Evolutionary conservation across 2,888 invertebrate species (phyloP), one percentile per base, ranked within the genome.

Genomic region (Oscheius sp.): DNA sequence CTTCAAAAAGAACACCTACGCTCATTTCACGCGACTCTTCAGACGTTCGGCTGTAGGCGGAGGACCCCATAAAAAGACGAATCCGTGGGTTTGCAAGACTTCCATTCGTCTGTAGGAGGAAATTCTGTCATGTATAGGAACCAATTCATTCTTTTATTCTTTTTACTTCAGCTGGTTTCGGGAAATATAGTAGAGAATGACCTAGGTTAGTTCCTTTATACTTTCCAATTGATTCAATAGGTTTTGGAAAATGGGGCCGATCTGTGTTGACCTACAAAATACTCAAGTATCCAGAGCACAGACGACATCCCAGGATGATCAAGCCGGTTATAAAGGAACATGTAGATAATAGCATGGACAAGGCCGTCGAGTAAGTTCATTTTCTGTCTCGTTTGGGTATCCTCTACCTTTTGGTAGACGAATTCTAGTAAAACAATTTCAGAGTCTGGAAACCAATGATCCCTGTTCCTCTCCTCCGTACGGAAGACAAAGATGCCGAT

Each of bases 171-270:
- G 17, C 24, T 26, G 9, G 8, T 26, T 30, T 30, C 33, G 17
- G 47, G 20, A 0, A 47, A 33, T 36, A 28, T 47, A 20, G 47
- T 17, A 6, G 45, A 45, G 20, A 45, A 62, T 17, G 62, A 62
- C 30, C 30, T 62, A 49, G 62, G 62, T 62, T 14, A 32, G 9
- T 1, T 24, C 51, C 8, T n/a, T n/a, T 17, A 22, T 2, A 28
- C 1, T 38, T 14, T 14, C 1, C 20, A n/a, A n/a, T n/a, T n/a
- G n/a, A 30, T 9, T 30, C 26, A 9, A n/a, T 50, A 67, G 67
- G 67, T 17, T 67, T 59, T 59, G 67, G 67, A 8, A 41, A 45
- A 32, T 67, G 67, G 67, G n/a, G 33, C 17, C 57, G 57, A 14
- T 47, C 67, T 8, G 24, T n/a, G 5, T 57, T 67, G 28, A 67